These are phyloP conservation scores for Dasypogon diadema DNA, from an alignment of 2,888 invertebrate species.

Conservation along the genomic window DNA sequence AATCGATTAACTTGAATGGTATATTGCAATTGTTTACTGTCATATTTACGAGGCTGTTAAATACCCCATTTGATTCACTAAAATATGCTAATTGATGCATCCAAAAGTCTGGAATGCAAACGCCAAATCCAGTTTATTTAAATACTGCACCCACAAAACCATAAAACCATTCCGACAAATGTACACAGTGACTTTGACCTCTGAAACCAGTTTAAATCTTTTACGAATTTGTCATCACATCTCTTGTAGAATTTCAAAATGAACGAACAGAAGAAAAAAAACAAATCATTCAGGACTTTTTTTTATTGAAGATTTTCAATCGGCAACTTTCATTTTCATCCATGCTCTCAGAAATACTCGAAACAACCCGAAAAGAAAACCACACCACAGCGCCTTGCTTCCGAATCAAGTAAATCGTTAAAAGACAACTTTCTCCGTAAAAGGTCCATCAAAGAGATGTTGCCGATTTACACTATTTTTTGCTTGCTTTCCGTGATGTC, in stretches of 20 bases:
- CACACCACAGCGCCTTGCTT: slow-evolving; percentile 2
- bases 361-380: background rate
- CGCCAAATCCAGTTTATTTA: background rate
- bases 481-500: slow-evolving; percentile 5
- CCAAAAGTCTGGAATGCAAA: background rate
- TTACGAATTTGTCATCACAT: background rate
- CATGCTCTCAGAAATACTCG: background rate
- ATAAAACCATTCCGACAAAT: background rate
- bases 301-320: background rate
- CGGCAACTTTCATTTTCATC: slow-evolving; percentile 22
- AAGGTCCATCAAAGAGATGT: background rate
- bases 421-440: slow-evolving; percentile 38
- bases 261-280: background rate
- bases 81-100: background rate
- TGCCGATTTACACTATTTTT: background rate
- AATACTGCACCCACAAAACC: background rate
- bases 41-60: too few relatives aligned
- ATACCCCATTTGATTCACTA: too few relatives aligned
- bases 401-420: slow-evolving; percentile 3
- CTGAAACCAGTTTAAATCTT: background rate
- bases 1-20: too few relatives aligned
- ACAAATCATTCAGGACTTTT: background rate
- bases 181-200: background rate
- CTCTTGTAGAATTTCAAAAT: background rate
- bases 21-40: too few relatives aligned